A percentile compares a stretch with the other conserved stretches of the same genome.
phyloP scores from a whole-genome alignment of 92 coral and sea anemone genomes.

The Ricordea florida region DNA sequence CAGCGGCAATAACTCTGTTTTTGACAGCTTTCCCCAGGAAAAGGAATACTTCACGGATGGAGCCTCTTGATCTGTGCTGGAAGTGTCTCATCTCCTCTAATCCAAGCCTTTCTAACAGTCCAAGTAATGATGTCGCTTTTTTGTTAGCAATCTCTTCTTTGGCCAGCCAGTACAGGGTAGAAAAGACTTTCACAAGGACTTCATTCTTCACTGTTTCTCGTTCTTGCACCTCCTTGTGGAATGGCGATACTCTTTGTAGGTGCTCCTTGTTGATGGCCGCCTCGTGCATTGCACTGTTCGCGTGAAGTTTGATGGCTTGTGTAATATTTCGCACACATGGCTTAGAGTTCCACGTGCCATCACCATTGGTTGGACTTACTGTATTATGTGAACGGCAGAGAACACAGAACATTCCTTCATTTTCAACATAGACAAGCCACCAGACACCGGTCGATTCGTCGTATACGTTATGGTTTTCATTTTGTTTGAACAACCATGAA shows the following conservation, averaged over 20 bases:
- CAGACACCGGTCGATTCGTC: conserved; percentile 36
- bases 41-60: conserved; percentile 26
- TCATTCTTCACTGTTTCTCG: conserved; percentile 28
- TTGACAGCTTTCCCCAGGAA: conserved; percentile 35
- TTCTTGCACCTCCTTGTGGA: conserved; percentile 46
- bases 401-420: conserved; percentile 45
- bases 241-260: conserved; percentile 35
- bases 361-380: conserved; percentile 38
- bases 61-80: conserved; percentile 28
- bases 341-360: conserved; percentile 33
- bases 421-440: conserved; percentile 51
- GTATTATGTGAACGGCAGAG: conserved; percentile 42
- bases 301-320: conserved; percentile 26
- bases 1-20: conserved; percentile 11
- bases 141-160: conserved; percentile 42
- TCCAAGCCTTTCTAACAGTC: conserved; percentile 28
- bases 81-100: conserved; percentile 30
- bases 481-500: conserved; percentile 34
- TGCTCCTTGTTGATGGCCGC: conserved; percentile 41
- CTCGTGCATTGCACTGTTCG: conserved; percentile 29
- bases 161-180: conserved; percentile 47
- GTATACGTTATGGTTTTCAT: conserved; percentile 27
- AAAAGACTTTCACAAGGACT: conserved; percentile 40
- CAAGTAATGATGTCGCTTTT: conserved; percentile 15
- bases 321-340: conserved; percentile 31